Evolutionary conservation across 2,888 invertebrate genomes (phyloP), one percentile per base, ranked within the genome.

Genomic region (Chorisops tibialis): DNA sequence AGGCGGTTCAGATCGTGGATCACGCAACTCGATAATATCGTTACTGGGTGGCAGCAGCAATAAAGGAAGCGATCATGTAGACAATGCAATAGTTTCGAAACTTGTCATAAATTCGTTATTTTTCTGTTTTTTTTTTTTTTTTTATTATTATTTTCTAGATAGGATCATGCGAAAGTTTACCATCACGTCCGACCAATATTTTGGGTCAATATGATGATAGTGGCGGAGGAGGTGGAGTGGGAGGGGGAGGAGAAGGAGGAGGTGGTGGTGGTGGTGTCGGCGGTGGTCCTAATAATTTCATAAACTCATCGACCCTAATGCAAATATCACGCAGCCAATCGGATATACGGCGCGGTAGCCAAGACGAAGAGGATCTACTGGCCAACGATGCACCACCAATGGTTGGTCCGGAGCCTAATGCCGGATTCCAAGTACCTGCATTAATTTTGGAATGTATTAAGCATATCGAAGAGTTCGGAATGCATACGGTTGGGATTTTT

Each of bases 401-500:
- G 68, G 61, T 67, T 68, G 50, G 75, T 74, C 61, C 75, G 39
- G 24, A 30, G 11, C 59, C 45, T 48, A 65, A 51, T 50, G 63
- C 51, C 30, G 63, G 65, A 64, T 81, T 82, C 4, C 80, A 83
- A 62, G 88, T 95, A 14, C 95, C 95, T 0, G 83, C 84, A 24
- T 82, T 96, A 67, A 87, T 95, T 39, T 82, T 82, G 62, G 86
- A 87, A 66, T 95, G 95, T 74, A 86, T 93, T 64, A 84, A 85
- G 68, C 91, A 94, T 77, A 82, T 96, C 65, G 87, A 93, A 73
- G 81, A 83, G 58, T 83, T 89, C 70, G 95, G 94, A 22, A 81
- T 96, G 47, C 85, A 87, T 71, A 92, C 91, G 43, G 82, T 93
- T 16, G 96, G 96, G 1, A 87, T 96, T 64, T 96, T 96, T 79